Base-by-base conservation (phyloP, 2,797 vertebrate genomes). In the Delichon dasypus region DNA sequence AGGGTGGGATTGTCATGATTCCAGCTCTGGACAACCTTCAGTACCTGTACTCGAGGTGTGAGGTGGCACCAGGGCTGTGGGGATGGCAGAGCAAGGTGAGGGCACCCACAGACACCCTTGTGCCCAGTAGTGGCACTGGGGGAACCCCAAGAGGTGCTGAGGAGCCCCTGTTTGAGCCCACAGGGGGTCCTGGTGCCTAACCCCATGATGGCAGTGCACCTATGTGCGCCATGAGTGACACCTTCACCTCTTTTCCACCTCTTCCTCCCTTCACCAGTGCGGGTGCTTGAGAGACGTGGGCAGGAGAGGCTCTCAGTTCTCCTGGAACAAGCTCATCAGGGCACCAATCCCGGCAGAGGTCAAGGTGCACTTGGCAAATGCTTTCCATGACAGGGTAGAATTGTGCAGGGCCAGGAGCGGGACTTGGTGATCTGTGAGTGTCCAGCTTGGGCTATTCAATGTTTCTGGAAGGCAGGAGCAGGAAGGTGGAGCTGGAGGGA, bases 1-100 rank as follows among this genome's bases (percentile, higher is more conserved):
- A 0, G 21, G 16, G 10, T 26, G 34, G 7, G 21, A 42, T 8
- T 6, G 26, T 5, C 1, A 0, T 0, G 0, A 55, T 40, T 40
- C 47, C 0, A 0, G 2, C 34, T 17, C 19, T 16, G 12, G 8
- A n/a, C 48, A 57, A 34, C 20, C 20, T 57, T 62, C 42, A 6
- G 34, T 21, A 34, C 29, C 29, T 2, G 3, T 7, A 29, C 27
- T 32, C 0, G 0, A 54, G 29, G 23, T 10, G 7, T 40, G 47
- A 54, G 38, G n/a, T 17, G 48, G 23, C 8, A 3, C 9, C 0
- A 1, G 29, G 34, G 11, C 42, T 30, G 57, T 47, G 48, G 26
- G 34, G 25, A 17, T 40, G 55, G 73, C 40, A 11, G 9, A 40
- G 40, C 1, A 2, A 61, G 6, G 11, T 40, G 40, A 40, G 16